phyloP scores from a whole-genome alignment of 2,888 invertebrate species.

The Zygaena filipendulae region DNA sequence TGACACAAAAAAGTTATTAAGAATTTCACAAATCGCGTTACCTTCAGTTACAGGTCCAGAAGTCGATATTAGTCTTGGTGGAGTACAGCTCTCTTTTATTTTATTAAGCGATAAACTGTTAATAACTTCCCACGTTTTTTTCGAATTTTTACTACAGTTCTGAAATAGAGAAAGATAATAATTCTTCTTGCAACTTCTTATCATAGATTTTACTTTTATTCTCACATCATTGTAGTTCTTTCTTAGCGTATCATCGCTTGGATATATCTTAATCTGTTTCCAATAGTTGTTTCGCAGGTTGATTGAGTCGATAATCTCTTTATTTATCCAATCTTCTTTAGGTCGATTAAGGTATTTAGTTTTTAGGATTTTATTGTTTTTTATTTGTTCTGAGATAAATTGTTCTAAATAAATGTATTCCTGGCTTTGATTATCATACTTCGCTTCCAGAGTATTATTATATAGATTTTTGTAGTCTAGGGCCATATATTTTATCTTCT shows the following conservation, averaged over 20 bases:
- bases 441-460: background rate
- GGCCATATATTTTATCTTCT: slow-evolving; percentile 13
- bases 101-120: slow-evolving; percentile 5
- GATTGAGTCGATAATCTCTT: slow-evolving; percentile 12
- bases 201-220: slow-evolving; percentile 1
- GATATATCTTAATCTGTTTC: slow-evolving; percentile 6
- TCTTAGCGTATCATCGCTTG: slow-evolving; percentile 1
- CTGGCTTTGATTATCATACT: background rate
- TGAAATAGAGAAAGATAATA: slow-evolving; percentile 3
- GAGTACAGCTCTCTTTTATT: slow-evolving; percentile 6
- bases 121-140: slow-evolving; percentile 8
- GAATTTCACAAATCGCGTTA: slow-evolving; percentile 11
- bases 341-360: slow-evolving; percentile 7
- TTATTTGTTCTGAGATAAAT: background rate
- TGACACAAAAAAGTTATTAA: slow-evolving; percentile 12
- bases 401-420: background rate
- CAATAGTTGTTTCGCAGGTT: slow-evolving; percentile 12
- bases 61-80: slow-evolving; percentile 7
- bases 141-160: background rate
- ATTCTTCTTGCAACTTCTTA: slow-evolving; percentile 2
- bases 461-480: slow-evolving; percentile 13
- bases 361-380: slow-evolving; percentile 4
- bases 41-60: slow-evolving; percentile 5
- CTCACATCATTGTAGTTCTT: background rate
- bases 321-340: slow-evolving; percentile 15